phyloP scores from a whole-genome alignment of 2,888 invertebrate genomes.

The Leptopilina syphax region DNA sequence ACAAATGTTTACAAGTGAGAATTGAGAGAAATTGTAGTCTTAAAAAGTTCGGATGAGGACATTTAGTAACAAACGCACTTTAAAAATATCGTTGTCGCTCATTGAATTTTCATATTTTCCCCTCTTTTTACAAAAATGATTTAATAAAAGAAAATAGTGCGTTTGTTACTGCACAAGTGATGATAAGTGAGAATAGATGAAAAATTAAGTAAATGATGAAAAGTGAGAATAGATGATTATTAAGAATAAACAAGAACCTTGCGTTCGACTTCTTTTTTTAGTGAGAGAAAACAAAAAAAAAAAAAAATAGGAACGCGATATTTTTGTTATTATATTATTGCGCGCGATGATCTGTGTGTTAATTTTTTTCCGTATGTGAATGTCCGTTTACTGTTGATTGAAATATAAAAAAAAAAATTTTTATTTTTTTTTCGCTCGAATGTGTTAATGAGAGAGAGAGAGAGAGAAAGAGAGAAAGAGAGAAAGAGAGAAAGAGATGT shows the following conservation, averaged over 20 bases:
- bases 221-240: conserved; percentile 38
- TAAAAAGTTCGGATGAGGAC: neutral
- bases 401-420: conserved; percentile 45
- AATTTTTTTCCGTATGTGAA: conserved; percentile 61
- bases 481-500: conserved; percentile 49
- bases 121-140: conserved; percentile 16
- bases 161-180: conserved; percentile 31
- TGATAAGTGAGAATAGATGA: conserved; percentile 38
- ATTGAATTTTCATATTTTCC: conserved; percentile 4
- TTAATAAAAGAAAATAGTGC: neutral
- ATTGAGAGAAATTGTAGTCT: neutral
- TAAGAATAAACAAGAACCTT: conserved; percentile 14
- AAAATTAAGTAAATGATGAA: conserved; percentile 16
- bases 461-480: conserved; percentile 19
- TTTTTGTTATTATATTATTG: conserved; percentile 32
- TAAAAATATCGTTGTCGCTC: conserved; percentile 1
- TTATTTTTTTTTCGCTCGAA: conserved; percentile 71
- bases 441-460: conserved; percentile 59
- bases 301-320: conserved; percentile 2
- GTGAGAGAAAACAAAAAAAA: neutral
- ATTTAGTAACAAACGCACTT: conserved; percentile 29
- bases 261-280: conserved; percentile 12
- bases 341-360: conserved; percentile 55
- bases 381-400: conserved; percentile 70
- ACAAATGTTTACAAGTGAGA: conserved; percentile 9